Base-by-base conservation (phyloP, 2,113 vertebrate genomes). In the Hemibagrus wyckioides region DNA sequence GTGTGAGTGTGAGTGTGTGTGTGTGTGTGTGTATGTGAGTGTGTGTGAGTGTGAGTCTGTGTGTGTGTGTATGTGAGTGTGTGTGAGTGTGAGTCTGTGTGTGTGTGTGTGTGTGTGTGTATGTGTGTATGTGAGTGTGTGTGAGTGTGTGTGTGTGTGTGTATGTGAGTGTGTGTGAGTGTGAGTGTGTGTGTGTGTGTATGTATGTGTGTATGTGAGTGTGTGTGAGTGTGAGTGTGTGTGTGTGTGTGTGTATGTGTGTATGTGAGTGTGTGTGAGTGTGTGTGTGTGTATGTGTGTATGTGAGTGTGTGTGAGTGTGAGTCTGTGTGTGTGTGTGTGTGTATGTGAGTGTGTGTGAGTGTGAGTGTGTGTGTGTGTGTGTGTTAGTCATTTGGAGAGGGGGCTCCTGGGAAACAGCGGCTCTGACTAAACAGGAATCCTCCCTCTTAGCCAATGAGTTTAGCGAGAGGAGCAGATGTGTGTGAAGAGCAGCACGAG, bases 381-480 rank as follows among this genome's bases (percentile, higher is more conserved):
- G 71, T 11, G 71, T 44, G 75, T 54, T 21, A 54, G 50, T 80
- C 28, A 30, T 79, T 79, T 79, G 50, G 92, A 90, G 90, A 92
- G 94, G 87, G 92, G 92, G 90, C 93, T 94, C 91, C 91, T 91
- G 87, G 90, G 93, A 94, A 91, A 93, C 92, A 91, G 93, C 81
- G 71, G 93, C 93, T 90, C 92, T 90, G 93, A 94, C 91, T 95
- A 92, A 94, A 93, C 94, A 95, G 93, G 92, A 95, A 93, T 93
- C 92, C 92, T 93, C 89, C 92, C 92, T 92, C 91, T 94, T 91
- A 95, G 93, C 94, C 95, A 95, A 96, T 95, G 92, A 93, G 90
- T 93, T 95, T 93, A 89, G 93, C 94, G 93, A 92, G 92, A 92
- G 93, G 92, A 92, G 93, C 93, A 93, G 92, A 95, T 95, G 95